Percentiles rank a stretch among this genome's conserved stretches.
Evolutionary conservation across 2,113 vertebrate genomes (phyloP).

Genomic region (Lophura nycthemera): DNA sequence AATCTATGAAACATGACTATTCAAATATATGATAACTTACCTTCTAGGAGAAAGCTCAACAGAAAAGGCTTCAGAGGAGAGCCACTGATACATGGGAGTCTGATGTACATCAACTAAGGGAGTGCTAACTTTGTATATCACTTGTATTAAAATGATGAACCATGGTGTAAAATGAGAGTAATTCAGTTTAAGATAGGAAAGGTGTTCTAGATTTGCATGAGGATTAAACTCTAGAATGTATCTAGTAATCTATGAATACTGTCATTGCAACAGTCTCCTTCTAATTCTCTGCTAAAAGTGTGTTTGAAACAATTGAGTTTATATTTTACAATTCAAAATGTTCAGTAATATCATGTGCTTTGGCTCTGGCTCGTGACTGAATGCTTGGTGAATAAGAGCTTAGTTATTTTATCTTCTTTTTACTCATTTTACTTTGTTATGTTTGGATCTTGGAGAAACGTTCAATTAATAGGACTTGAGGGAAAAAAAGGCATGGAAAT

Average conservation of each 20-base stretch:
- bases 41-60: background rate
- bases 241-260: background rate
- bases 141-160: background rate
- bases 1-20: slow-evolving; percentile 11
- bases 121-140: slow-evolving; percentile 5
- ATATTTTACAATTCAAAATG: background rate
- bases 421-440: background rate
- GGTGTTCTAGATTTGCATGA: background rate
- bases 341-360: background rate
- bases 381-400: background rate
- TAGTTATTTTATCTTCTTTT: background rate
- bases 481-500: background rate
- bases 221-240: background rate
- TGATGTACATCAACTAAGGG: background rate
- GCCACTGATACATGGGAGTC: background rate
- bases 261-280: background rate
- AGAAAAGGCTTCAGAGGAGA: background rate
- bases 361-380: background rate
- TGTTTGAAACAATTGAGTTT: background rate
- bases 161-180: background rate
- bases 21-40: slow-evolving; percentile 25
- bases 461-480: background rate
- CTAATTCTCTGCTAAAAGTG: background rate
- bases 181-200: background rate
- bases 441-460: background rate